Percentiles rank a stretch among this genome's conserved stretches.
These are phyloP conservation scores for Hippolais icterina DNA, from an alignment of 2,113 vertebrate genomes.

Conservation along the genomic window DNA sequence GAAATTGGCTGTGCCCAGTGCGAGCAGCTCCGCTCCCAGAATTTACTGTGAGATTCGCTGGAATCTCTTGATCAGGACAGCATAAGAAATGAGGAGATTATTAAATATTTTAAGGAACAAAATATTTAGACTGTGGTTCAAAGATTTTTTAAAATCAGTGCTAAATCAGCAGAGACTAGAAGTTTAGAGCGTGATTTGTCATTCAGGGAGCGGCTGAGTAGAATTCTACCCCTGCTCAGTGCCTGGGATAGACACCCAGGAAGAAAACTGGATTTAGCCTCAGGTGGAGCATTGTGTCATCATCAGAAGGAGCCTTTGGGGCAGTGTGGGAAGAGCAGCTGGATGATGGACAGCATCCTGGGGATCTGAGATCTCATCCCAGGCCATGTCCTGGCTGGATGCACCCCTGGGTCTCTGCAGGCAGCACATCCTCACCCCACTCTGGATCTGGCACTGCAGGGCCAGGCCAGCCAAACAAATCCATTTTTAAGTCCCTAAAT, in stretches of 20 bases:
- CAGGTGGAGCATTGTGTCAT: accelerated
- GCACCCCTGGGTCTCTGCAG: background rate
- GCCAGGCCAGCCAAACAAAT: background rate
- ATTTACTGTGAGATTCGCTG: background rate
- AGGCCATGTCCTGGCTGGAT: background rate
- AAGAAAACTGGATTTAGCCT: background rate
- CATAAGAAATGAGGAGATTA: background rate
- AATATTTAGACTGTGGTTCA: conserved; percentile 35
- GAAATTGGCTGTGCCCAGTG: background rate
- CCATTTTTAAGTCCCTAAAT: background rate
- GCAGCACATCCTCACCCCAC: background rate
- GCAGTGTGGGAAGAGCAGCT: background rate
- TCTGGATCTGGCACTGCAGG: background rate
- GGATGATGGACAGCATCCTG: background rate
- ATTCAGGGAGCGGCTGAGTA: background rate
- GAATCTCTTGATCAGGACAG: conserved; percentile 7
- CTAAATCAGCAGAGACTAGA: background rate
- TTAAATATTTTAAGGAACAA: conserved; percentile 56
- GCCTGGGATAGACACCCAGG: background rate
- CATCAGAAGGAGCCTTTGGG: background rate
- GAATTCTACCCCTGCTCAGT: accelerated
- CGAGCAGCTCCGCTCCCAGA: background rate
- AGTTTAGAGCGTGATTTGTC: background rate
- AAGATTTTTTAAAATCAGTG: background rate
- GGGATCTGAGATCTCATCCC: background rate